phyloP scores from a whole-genome alignment of 92 coral and sea anemone genomes.

The Actinostola sp. region DNA sequence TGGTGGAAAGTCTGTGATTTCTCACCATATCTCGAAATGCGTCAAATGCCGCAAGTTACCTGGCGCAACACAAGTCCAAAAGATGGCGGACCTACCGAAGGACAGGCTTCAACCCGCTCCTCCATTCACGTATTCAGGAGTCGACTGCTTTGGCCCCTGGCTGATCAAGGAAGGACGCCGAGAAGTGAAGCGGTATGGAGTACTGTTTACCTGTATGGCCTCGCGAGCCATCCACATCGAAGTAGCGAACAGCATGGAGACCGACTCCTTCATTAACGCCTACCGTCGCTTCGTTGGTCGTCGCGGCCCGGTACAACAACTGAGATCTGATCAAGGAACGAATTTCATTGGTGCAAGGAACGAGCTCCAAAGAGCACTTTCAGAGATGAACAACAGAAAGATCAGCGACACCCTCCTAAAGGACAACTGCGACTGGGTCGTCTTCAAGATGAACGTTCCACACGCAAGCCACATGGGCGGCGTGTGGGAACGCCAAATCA shows the following conservation, averaged over 20 bases:
- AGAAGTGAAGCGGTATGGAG: conserved; percentile 49
- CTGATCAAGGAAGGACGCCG: conserved; percentile 41
- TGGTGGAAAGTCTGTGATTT: conserved; percentile 27
- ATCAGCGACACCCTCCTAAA: conserved; percentile 7
- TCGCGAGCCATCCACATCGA: conserved; percentile 35
- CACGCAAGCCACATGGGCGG: conserved; percentile 58
- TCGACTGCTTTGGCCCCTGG: conserved; percentile 44
- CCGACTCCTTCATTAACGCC: conserved; percentile 43
- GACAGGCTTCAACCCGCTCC: too few relatives aligned
- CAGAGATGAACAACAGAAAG: conserved; percentile 16
- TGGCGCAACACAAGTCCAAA: conserved; percentile 18
- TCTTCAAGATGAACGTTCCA: conserved; percentile 37
- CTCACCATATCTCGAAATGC: conserved; percentile 22
- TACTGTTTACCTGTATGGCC: conserved; percentile 32
- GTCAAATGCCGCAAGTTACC: conserved; percentile 31
- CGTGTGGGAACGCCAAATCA: conserved; percentile 56
- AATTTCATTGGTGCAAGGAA: conserved; percentile 34
- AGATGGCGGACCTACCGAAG: conserved; percentile 43
- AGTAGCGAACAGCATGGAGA: conserved; percentile 27
- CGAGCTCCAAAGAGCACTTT: conserved; percentile 23
- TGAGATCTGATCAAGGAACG: conserved; percentile 43
- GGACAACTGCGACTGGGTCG: conserved; percentile 43
- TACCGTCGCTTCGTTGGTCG: conserved; percentile 21
- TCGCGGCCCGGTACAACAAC: conserved; percentile 37
- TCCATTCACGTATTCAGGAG: conserved; percentile 42